phyloP scores from a whole-genome alignment of 2,797 vertebrate species.

The Leuciscus waleckii region DNA sequence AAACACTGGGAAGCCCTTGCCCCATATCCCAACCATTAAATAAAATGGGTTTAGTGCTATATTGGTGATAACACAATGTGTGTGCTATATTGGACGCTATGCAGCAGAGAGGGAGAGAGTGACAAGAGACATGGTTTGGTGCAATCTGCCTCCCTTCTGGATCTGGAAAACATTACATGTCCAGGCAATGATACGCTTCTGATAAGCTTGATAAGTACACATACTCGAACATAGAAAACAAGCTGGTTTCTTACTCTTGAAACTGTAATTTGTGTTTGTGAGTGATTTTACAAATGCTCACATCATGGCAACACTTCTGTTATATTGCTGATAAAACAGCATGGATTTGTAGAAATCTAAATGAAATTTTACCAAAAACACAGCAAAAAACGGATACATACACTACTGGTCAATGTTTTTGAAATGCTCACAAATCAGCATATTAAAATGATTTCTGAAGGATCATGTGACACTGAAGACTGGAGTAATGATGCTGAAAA shows the following conservation, averaged over 20 bases:
- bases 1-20: slow-evolving; percentile 14
- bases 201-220: slow-evolving; percentile 47
- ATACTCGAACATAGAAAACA: slow-evolving; percentile 60
- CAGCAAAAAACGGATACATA: not conserved
- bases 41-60: not conserved
- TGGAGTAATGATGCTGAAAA: not conserved
- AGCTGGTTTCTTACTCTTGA: slow-evolving; percentile 60
- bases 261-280: not conserved
- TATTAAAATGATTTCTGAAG: not conserved
- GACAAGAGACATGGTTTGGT: slow-evolving; percentile 36
- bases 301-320: not conserved
- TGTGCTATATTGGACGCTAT: slow-evolving; percentile 15
- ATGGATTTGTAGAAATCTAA: not conserved
- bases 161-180: slow-evolving; percentile 54
- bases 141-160: slow-evolving; percentile 54
- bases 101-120: not conserved
- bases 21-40: slow-evolving; percentile 3
- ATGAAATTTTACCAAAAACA: not conserved
- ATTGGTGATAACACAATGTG: not conserved
- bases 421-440: not conserved
- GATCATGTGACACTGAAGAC: not conserved
- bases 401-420: not conserved
- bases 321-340: not conserved
- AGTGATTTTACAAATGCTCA: not conserved
- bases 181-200: slow-evolving; percentile 45